Percentiles rank a stretch among this genome's conserved stretches.
Conservation (phyloP, 1,140 invertebrate genomes). For the Holcopasites calliopsidis region DNA sequence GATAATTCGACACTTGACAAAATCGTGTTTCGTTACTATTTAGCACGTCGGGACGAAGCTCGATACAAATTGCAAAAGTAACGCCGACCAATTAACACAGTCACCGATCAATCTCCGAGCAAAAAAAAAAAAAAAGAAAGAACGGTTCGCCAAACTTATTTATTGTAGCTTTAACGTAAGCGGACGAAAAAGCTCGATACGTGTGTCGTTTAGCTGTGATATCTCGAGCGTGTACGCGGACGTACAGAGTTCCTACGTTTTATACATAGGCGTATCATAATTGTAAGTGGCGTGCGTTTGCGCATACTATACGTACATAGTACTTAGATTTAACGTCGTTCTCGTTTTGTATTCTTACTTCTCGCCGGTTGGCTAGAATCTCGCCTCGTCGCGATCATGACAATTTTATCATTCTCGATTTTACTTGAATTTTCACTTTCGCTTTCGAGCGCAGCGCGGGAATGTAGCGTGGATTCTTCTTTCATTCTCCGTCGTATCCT, state of each 20-base stretch:
- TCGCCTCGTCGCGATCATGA: constrained; percentile 54
- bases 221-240: constrained; percentile 73
- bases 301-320: constrained; percentile 40
- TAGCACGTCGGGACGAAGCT: not conserved
- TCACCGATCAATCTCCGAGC: constrained; percentile 32
- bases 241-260: constrained; percentile 76
- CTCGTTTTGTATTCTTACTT: not conserved
- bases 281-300: constrained; percentile 39
- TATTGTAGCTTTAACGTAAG: constrained; percentile 69
- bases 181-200: constrained; percentile 69
- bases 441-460: not conserved
- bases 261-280: constrained; percentile 52
- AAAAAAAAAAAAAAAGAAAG: too few species aligned
- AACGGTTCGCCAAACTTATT: constrained; percentile 60
- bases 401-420: constrained; percentile 31
- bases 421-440: not conserved
- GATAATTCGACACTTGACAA: constrained; percentile 1
- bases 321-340: constrained; percentile 39
- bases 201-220: constrained; percentile 77
- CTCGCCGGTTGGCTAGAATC: constrained; percentile 45
- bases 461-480: too few species aligned
- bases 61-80: constrained; percentile 2
- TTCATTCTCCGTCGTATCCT: not conserved
- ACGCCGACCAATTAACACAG: not conserved
- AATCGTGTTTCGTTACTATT: constrained; percentile 1